A percentile compares a stretch with the other conserved stretches of the same genome.
These are phyloP conservation scores for Phalanger gymnotis DNA, from an alignment of 2,797 vertebrate species.

Conservation along the genomic window DNA sequence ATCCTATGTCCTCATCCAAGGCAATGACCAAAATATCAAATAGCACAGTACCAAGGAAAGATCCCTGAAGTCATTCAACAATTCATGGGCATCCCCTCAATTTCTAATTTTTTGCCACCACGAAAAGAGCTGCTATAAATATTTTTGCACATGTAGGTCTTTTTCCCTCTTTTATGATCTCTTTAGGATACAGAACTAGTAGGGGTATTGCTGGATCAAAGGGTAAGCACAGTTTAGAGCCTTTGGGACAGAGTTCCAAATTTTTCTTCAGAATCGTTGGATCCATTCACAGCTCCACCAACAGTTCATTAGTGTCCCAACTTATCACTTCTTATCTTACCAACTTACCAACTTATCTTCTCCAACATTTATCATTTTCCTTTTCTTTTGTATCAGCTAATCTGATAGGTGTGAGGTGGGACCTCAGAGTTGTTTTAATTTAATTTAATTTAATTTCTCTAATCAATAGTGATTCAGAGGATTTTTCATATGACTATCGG, in stretches of 20 bases:
- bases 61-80: not conserved
- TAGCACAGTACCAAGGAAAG: not conserved
- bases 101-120: not conserved
- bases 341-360: no score
- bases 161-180: not conserved
- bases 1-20: not conserved
- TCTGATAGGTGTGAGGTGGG: no score
- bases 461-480: no score
- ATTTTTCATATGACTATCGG: no score
- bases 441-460: no score
- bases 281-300: not conserved
- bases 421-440: no score
- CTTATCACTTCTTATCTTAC: no score
- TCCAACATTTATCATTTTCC: no score
- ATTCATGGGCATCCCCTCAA: not conserved
- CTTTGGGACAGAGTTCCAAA: not conserved
- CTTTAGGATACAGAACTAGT: not conserved
- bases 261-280: not conserved
- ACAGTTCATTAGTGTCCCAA: not conserved
- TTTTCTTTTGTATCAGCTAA: no score
- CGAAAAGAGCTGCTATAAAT: not conserved
- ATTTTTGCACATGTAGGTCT: not conserved
- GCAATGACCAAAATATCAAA: not conserved
- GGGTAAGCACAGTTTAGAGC: not conserved
- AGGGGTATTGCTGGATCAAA: not conserved